Percentiles rank a stretch among this genome's conserved stretches.
Evolutionary conservation across 1,140 invertebrate genomes (phyloP).

Genomic region (Drosophila erecta): DNA sequence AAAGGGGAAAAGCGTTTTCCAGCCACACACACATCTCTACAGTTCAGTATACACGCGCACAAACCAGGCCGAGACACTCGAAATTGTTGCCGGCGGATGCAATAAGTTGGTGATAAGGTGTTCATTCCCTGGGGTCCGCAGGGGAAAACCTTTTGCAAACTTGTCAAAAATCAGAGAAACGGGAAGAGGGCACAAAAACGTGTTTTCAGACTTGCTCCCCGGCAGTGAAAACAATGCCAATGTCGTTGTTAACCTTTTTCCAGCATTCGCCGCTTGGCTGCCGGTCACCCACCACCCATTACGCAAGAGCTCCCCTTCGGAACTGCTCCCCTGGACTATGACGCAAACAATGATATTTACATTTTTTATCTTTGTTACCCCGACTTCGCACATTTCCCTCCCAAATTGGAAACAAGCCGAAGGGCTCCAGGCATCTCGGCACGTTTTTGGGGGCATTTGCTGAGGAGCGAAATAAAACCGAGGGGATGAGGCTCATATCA

Average conservation of each 20-base stretch:
- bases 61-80: conserved; percentile 68
- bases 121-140: conserved; percentile 76
- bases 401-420: conserved; percentile 71
- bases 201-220: conserved; percentile 44
- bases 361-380: conserved; percentile 68
- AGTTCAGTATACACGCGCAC: neutral
- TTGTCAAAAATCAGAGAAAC: conserved; percentile 78
- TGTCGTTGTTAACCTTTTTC: conserved; percentile 80
- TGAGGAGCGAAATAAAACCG: conserved; percentile 62
- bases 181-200: conserved; percentile 51
- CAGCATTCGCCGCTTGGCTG: conserved; percentile 30
- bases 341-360: conserved; percentile 82
- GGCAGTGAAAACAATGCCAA: conserved; percentile 73
- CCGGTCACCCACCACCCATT: conserved; percentile 7
- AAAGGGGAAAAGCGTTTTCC: conserved; percentile 54
- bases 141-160: conserved; percentile 63
- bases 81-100: conserved; percentile 82
- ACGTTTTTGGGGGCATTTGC: conserved; percentile 72
- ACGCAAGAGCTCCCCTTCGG: neutral
- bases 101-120: conserved; percentile 83
- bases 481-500: conserved; percentile 65
- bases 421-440: conserved; percentile 40
- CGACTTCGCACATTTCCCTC: conserved; percentile 54
- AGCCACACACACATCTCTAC: neutral
- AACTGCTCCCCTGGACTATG: conserved; percentile 41